These are phyloP conservation scores for Dicranocentrus wangi DNA, from an alignment of 2,888 invertebrate genomes.

Conservation along the genomic window DNA sequence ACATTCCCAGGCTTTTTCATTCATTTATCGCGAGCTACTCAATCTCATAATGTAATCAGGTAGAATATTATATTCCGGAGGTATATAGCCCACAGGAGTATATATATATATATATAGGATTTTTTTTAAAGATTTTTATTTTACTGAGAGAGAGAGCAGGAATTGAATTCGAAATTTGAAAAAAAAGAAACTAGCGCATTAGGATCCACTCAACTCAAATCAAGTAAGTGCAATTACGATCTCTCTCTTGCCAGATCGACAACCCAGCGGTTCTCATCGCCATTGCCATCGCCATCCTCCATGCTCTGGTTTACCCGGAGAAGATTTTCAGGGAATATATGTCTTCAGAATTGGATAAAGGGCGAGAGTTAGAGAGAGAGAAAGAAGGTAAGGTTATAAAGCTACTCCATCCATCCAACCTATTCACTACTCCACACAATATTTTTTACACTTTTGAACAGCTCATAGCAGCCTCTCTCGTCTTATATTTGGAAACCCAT, in stretches of 20 bases:
- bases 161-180: conserved; percentile 44
- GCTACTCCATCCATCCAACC: too few relatives aligned
- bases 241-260: conserved; percentile 3
- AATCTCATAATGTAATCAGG: conserved; percentile 58
- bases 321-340: too few relatives aligned
- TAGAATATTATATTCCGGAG: conserved; percentile 4
- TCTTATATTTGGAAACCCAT: too few relatives aligned
- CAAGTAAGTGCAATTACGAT: conserved; percentile 54
- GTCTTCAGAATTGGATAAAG: background rate
- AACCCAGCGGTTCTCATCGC: background rate
- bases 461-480: too few relatives aligned
- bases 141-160: conserved; percentile 12
- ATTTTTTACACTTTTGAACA: too few relatives aligned
- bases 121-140: background rate
- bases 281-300: too few relatives aligned
- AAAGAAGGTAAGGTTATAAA: too few relatives aligned
- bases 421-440: too few relatives aligned
- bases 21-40: conserved; percentile 39
- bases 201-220: conserved; percentile 55
- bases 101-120: conserved; percentile 8
- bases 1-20: conserved; percentile 19
- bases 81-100: too few relatives aligned
- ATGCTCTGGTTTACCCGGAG: too few relatives aligned
- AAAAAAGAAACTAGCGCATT: conserved; percentile 38
- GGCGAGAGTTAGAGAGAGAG: too few relatives aligned